Percentiles rank a stretch among this genome's conserved stretches.
These are phyloP conservation scores for Diplogasteroides magnus DNA, from an alignment of 1,140 invertebrate genomes.

Conservation along the genomic window DNA sequence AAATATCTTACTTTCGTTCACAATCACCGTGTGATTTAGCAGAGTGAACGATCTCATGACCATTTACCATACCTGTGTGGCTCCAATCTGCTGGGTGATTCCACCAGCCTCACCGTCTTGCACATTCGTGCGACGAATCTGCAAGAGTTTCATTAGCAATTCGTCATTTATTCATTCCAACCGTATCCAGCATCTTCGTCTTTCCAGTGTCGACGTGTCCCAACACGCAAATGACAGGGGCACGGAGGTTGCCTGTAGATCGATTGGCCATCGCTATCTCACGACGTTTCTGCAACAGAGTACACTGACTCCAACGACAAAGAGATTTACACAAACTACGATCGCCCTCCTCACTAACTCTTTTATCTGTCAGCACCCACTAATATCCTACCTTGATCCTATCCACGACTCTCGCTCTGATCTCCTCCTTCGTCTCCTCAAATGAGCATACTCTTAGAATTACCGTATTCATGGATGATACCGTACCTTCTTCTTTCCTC, in stretches of 20 bases:
- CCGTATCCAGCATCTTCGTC: constrained; percentile 96
- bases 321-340: not conserved
- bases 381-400: constrained; percentile 66
- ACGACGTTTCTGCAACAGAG: constrained; percentile 63
- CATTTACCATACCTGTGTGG: constrained; percentile 76
- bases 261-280: constrained; percentile 65
- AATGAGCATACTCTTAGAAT: constrained; percentile 6
- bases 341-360: not conserved
- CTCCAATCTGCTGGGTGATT: constrained; percentile 99
- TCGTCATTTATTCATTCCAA: constrained; percentile 30
- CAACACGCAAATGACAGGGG: constrained; percentile 93
- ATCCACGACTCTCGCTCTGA: constrained; percentile 64
- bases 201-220: constrained; percentile 99
- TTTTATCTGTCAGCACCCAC: too few relatives aligned
- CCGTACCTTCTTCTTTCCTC: not conserved
- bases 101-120: constrained; percentile 98
- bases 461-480: not conserved
- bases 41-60: not conserved
- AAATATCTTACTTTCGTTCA: constrained; percentile 63
- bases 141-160: constrained; percentile 22
- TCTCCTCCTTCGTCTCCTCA: constrained; percentile 63
- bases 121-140: constrained; percentile 80
- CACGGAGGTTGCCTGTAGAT: constrained; percentile 73
- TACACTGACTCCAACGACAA: not conserved
- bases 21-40: not conserved